Evolutionary conservation across 1,140 invertebrate species (phyloP).

Genomic region (Drosophila bocki): DNA sequence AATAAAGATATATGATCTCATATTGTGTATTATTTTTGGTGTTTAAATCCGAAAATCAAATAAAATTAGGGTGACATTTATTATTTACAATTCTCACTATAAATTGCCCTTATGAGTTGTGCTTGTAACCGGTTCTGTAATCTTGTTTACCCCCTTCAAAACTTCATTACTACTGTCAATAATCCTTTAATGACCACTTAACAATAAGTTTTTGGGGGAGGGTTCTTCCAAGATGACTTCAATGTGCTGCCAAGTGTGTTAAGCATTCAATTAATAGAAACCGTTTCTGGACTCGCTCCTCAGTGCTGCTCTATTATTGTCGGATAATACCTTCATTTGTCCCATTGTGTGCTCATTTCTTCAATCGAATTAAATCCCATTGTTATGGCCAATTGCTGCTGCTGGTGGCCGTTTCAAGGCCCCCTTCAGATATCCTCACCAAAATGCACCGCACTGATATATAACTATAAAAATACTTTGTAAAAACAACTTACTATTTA

Average conservation of each 20-base stretch:
- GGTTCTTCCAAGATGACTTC: constrained; percentile 13
- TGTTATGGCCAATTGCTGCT: constrained; percentile 64
- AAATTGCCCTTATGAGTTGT: background rate
- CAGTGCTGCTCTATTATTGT: constrained; percentile 44
- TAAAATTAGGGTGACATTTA: background rate
- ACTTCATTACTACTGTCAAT: constrained; percentile 29
- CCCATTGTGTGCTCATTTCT: constrained; percentile 57
- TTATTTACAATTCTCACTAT: background rate
- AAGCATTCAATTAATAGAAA: constrained; percentile 69
- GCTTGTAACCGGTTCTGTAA: constrained; percentile 11
- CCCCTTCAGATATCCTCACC: constrained; percentile 6
- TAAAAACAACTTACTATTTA: constrained; percentile 71
- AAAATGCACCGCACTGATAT: background rate
- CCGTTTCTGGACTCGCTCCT: constrained; percentile 41
- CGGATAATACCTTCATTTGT: constrained; percentile 63
- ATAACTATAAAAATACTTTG: background rate
- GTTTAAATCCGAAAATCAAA: background rate
- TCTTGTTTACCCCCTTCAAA: constrained; percentile 36
- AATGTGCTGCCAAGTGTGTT: constrained; percentile 13
- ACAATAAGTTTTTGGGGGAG: constrained; percentile 16
- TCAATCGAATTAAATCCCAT: constrained; percentile 73
- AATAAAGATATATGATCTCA: background rate
- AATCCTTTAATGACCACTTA: constrained; percentile 41
- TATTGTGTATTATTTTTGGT: background rate
- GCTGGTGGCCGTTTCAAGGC: constrained; percentile 56